Conservation (phyloP, 2,888 invertebrate species). For the Clepsis dumicolana region DNA sequence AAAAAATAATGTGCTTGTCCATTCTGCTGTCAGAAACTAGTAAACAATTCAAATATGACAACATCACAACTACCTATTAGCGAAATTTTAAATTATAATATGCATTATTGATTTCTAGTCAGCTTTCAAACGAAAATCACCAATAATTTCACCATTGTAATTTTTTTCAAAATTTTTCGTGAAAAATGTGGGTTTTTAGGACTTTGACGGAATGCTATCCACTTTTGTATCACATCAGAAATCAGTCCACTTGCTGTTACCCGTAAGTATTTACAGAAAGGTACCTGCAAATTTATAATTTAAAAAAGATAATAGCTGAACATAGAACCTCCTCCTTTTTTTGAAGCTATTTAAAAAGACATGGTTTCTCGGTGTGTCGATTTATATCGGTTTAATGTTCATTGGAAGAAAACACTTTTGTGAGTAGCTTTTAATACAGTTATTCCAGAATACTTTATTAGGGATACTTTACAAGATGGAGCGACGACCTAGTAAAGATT, state of each 20-base stretch:
- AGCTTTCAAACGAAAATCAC: neutral
- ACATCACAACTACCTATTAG: neutral
- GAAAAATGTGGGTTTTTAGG: constrained; percentile 16
- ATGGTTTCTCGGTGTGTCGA: too few species aligned
- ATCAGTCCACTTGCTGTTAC: neutral
- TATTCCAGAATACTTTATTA: too few species aligned
- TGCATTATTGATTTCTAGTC: neutral
- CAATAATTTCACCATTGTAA: too few species aligned
- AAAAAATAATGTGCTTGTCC: too few species aligned
- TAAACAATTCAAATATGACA: neutral
- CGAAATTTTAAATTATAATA: neutral
- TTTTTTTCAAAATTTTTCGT: neutral
- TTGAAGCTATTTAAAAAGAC: too few species aligned
- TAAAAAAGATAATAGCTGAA: neutral
- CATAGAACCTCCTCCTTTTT: too few species aligned
- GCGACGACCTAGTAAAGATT: too few species aligned
- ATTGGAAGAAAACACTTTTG: too few species aligned
- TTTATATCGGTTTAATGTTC: too few species aligned
- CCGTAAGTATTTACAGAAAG: constrained; percentile 32
- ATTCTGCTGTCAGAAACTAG: neutral
- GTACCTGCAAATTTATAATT: neutral
- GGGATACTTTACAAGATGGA: too few species aligned
- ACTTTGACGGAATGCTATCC: neutral
- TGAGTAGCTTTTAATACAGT: too few species aligned
- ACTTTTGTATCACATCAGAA: neutral